Evolutionary conservation across 1,140 invertebrate genomes (phyloP), one percentile per base, ranked within the genome.

Genomic region (Pseudomyrmex concolor): DNA sequence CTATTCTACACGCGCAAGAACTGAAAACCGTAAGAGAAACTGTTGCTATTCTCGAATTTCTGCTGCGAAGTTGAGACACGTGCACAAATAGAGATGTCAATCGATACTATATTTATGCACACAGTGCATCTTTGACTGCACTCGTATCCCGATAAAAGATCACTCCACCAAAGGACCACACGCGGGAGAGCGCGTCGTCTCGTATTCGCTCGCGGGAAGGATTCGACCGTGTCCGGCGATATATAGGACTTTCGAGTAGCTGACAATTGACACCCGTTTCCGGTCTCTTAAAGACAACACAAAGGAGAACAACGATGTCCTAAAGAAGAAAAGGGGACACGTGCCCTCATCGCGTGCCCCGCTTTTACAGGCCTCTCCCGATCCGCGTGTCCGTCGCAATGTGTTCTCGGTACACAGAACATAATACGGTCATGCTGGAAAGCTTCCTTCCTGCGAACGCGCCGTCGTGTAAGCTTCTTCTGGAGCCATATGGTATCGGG

Each of bases 221-320:
- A 81, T 80, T 10, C 63, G 43, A 15, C 48, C 74, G 48, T 50
- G 85, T 84, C 71, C 67, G 63, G 85, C 66, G 55, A 68, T 13
- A 78, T 10, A 78, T 25, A 83, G 43, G 59, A 63, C 59, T 10
- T 80, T 78, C 81, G 87, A 83, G 83, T 88, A 86, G 81, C 71
- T 84, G 89, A 88, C 89, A 89, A 92, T 92, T 89, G 92, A 92
- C 90, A 92, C 90, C 85, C 85, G 86, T 89, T 92, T 92, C 92
- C 92, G 91, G 91, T 74, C 74, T 60, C 59, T 19, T 34, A 34
- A 34, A 34, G 25, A 7, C 57, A 57, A 48, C 22, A 83, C 72
- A 81, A 89, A 89, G 83, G 71, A 83, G 66, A 68, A 34, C 34
- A 59, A 54, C 68, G 77, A 73, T 70, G 87, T 68, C 71, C 64